phyloP scores from a whole-genome alignment of 2,888 invertebrate genomes.

The Priocnemis perturbator region DNA sequence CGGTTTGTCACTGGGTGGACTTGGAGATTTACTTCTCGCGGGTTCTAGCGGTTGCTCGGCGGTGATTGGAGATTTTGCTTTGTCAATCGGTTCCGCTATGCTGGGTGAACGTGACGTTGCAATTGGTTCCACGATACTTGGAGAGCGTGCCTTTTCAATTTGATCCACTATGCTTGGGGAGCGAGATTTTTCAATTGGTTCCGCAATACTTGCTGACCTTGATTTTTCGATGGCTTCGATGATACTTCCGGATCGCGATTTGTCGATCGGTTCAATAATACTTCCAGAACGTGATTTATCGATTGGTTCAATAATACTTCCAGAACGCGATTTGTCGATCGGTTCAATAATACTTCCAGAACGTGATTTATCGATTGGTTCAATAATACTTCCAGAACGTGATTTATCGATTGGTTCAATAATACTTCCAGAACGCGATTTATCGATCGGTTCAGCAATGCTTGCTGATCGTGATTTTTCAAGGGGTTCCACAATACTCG shows the following conservation, averaged over 20 bases:
- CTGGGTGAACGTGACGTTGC: constrained; percentile 9
- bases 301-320: constrained; percentile 19
- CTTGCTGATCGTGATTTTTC: constrained; percentile 38
- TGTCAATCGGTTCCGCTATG: constrained; percentile 4
- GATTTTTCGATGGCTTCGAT: constrained; percentile 12
- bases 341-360: constrained; percentile 21
- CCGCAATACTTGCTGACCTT: constrained; percentile 14
- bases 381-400: constrained; percentile 29
- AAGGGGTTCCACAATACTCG: constrained; percentile 29
- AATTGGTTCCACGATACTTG: constrained; percentile 11
- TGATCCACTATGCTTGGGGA: constrained; percentile 30
- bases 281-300: constrained; percentile 43
- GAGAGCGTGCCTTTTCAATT: constrained; percentile 41
- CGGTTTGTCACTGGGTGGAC: constrained; percentile 18
- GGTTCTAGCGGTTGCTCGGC: constrained; percentile 22
- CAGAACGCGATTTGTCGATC: constrained; percentile 39
- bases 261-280: constrained; percentile 30
- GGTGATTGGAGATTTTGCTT: constrained; percentile 13
- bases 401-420: constrained; percentile 38
- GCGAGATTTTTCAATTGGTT: constrained; percentile 37
- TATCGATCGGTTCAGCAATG: constrained; percentile 31
- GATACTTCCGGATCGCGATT: constrained; percentile 34
- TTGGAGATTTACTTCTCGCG: constrained; percentile 26
- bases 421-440: constrained; percentile 37
- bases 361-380: constrained; percentile 37